phyloP scores from a whole-genome alignment of 2,888 invertebrate species.

The Spodoptera picta region DNA sequence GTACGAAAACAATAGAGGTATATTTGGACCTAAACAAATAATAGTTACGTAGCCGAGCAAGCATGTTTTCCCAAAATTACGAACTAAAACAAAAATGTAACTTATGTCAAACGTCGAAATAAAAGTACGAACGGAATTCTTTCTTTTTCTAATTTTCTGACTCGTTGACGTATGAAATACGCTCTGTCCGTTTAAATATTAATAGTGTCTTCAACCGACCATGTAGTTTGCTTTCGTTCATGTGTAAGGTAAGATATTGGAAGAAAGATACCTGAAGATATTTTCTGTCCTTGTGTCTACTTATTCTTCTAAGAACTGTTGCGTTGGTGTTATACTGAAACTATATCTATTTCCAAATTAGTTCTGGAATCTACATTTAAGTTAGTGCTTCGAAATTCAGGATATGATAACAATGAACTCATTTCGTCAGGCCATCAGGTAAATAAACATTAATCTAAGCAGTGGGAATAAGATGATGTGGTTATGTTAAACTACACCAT shows the following conservation, averaged over 20 bases:
- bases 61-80: slow-evolving; percentile 34
- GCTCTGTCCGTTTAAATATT: slow-evolving; percentile 60
- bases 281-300: slow-evolving; percentile 6
- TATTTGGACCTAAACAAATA: slow-evolving; percentile 46
- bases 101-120: slow-evolving; percentile 28
- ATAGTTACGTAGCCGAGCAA: slow-evolving; percentile 9
- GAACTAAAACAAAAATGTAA: slow-evolving; percentile 8
- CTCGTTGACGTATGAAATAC: slow-evolving; percentile 71
- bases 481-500: too few relatives aligned
- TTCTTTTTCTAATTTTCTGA: slow-evolving; percentile 69
- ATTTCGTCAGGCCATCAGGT: too few relatives aligned
- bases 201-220: slow-evolving; percentile 44
- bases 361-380: too few relatives aligned
- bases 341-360: too few relatives aligned
- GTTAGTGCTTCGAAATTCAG: too few relatives aligned
- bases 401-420: too few relatives aligned
- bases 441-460: too few relatives aligned
- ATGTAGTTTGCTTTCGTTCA: slow-evolving; percentile 25
- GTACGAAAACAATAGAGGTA: slow-evolving; percentile 31
- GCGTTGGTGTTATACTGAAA: not conserved
- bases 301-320: slow-evolving; percentile 1
- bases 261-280: not conserved
- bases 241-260: slow-evolving; percentile 20
- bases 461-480: too few relatives aligned
- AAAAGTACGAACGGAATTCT: slow-evolving; percentile 33